Evolutionary conservation across 1,140 invertebrate genomes (phyloP).

Genomic region (Bombyx mandarina): DNA sequence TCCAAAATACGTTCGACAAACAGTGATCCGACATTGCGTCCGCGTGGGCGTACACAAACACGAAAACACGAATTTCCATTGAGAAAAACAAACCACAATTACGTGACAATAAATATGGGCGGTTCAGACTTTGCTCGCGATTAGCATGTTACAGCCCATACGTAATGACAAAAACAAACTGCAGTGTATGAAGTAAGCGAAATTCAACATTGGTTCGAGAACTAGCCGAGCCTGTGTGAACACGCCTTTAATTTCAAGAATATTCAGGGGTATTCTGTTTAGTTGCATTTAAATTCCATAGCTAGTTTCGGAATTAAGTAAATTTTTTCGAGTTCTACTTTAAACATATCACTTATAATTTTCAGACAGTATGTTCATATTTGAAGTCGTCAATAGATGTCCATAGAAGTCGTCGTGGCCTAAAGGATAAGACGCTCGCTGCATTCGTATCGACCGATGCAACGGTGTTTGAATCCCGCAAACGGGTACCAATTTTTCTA

Average conservation of each 20-base stretch:
- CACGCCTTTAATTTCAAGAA: constrained; percentile 3
- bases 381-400: too few relatives aligned
- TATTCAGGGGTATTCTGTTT: too few relatives aligned
- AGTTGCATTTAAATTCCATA: not conserved
- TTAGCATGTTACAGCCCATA: constrained; percentile 25
- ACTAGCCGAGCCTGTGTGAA: constrained; percentile 4
- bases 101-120: constrained; percentile 15
- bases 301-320: constrained; percentile 5
- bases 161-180: constrained; percentile 18
- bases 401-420: too few relatives aligned
- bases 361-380: too few relatives aligned
- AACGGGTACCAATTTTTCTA: too few relatives aligned
- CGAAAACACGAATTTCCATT: not conserved
- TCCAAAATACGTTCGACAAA: too few relatives aligned
- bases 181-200: constrained; percentile 19
- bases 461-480: too few relatives aligned
- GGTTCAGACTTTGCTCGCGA: constrained; percentile 26
- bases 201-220: constrained; percentile 23
- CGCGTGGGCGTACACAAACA: too few relatives aligned
- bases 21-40: too few relatives aligned
- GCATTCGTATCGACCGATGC: too few relatives aligned
- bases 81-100: constrained; percentile 3
- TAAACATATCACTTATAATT: not conserved
- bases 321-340: not conserved
- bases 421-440: too few relatives aligned